A percentile compares a stretch with the other conserved stretches of the same genome.
phyloP scores from a whole-genome alignment of 2,797 vertebrate species.

The Melanotaenia trifasciata region DNA sequence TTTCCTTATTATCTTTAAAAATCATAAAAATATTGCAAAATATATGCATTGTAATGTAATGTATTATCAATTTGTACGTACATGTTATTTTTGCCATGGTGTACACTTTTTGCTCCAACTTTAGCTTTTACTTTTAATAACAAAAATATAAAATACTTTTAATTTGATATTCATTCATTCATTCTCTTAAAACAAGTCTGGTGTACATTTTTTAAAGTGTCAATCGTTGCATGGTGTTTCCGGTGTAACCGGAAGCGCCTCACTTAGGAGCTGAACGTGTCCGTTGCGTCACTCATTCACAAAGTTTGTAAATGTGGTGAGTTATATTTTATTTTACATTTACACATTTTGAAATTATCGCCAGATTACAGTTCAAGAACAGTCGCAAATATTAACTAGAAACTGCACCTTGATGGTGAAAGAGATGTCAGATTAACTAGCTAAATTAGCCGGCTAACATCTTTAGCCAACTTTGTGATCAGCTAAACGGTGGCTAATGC shows the following conservation, averaged over 20 bases:
- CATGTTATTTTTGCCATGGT: too few relatives aligned
- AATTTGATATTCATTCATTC: too few relatives aligned
- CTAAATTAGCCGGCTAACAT: constrained; percentile 3
- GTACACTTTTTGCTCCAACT: too few relatives aligned
- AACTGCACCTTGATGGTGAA: background rate
- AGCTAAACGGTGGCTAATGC: background rate
- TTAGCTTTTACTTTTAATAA: too few relatives aligned
- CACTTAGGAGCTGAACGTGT: background rate
- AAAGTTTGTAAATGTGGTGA: constrained; percentile 56
- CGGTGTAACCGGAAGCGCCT: constrained; percentile 40
- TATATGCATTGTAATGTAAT: too few relatives aligned
- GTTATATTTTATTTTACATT: background rate
- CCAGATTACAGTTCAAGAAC: too few relatives aligned
- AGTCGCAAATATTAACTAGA: too few relatives aligned
- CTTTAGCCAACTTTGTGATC: background rate
- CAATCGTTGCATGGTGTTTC: constrained; percentile 11
- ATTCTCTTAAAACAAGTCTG: too few relatives aligned
- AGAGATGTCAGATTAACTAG: background rate
- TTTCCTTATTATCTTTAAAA: background rate
- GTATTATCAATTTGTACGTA: too few relatives aligned
- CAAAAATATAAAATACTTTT: too few relatives aligned
- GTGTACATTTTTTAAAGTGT: too few relatives aligned
- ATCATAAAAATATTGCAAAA: background rate
- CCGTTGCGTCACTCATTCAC: background rate
- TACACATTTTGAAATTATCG: too few relatives aligned